Percentiles rank a stretch among this genome's conserved stretches.
Evolutionary conservation across 1,140 invertebrate species (phyloP).

Genomic region (Sycophaga agraensis): DNA sequence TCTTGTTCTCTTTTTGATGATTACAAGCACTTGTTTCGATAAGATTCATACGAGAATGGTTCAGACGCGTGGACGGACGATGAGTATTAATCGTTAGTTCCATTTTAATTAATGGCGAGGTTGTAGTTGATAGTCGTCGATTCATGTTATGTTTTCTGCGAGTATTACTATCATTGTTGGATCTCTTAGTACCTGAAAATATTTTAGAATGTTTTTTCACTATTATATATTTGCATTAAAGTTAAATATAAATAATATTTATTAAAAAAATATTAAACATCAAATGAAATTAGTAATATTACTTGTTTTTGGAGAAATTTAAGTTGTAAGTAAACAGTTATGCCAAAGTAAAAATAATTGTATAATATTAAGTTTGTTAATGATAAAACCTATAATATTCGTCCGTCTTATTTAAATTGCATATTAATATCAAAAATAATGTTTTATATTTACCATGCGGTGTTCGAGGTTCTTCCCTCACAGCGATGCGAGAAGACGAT

Average conservation of each 20-base stretch:
- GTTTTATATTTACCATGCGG: conserved; percentile 12
- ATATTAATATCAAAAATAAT: no score
- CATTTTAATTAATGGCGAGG: conserved; percentile 31
- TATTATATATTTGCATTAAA: no score
- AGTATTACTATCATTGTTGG: neutral
- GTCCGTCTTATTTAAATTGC: no score
- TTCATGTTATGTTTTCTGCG: conserved; percentile 13
- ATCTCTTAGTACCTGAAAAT: neutral
- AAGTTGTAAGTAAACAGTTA: no score
- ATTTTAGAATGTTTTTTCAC: no score
- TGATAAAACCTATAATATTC: no score
- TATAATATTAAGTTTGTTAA: no score
- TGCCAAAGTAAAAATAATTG: no score
- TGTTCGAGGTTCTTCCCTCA: conserved; percentile 4
- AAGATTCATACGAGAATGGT: neutral
- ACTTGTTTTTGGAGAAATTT: no score
- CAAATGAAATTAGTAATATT: no score
- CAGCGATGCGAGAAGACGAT: neutral
- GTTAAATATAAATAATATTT: no score
- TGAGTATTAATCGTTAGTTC: conserved; percentile 21
- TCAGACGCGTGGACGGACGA: conserved; percentile 15
- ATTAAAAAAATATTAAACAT: no score
- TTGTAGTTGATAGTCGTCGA: conserved; percentile 14
- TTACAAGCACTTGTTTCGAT: neutral
- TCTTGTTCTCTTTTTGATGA: conserved; percentile 14